Base-by-base conservation (phyloP, 2,888 invertebrate species). In the Cosmia pyralina region DNA sequence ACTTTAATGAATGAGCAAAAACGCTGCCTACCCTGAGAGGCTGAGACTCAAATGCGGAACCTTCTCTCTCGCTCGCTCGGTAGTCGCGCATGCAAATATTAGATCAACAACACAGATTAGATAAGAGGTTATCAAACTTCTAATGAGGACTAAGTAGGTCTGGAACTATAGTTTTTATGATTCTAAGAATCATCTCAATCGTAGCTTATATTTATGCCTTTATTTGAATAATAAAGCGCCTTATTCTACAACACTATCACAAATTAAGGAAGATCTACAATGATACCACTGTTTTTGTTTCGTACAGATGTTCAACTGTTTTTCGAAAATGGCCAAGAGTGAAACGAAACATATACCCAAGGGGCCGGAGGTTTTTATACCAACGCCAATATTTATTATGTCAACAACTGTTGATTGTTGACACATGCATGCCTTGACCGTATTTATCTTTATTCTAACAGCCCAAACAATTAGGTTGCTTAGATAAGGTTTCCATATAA, bases 401-500 rank as follows among this genome's bases (percentile, higher is more conserved):
- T 82, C 55, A 78, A 59, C 72, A 59, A 69, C 19, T 57, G 69
- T 79, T 76, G 60, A 65, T 55, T 57, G 73, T 83, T 68, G 68
- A 70, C 72, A 72, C 69, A 75, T 72, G 50, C 50, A 66, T 62
- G 70, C 86, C 86, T 85, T 86, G 83, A 84, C 87, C 87, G 77
- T 85, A 76, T 87, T 81, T 79, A 79, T 80, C 72, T 75, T 50
- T 72, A 78, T 82, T 74, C 75, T 60, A 83, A 75, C 75, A 73
- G 69, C 77, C 72, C 74, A 81, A 85, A 88, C 87, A 90, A 90
- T 90, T 88, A 88, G 90, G 90, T 88, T 88, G 82, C 50, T 57
- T 63, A 89, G 92, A 92, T 91, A 93, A 91, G 86, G 85, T 87
- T 87, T 89, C 89, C 87, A 83, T 88, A 90, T 88, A 87, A 86